phyloP scores from a whole-genome alignment of 1,140 invertebrate species.

The Drosophila nigromelanica region DNA sequence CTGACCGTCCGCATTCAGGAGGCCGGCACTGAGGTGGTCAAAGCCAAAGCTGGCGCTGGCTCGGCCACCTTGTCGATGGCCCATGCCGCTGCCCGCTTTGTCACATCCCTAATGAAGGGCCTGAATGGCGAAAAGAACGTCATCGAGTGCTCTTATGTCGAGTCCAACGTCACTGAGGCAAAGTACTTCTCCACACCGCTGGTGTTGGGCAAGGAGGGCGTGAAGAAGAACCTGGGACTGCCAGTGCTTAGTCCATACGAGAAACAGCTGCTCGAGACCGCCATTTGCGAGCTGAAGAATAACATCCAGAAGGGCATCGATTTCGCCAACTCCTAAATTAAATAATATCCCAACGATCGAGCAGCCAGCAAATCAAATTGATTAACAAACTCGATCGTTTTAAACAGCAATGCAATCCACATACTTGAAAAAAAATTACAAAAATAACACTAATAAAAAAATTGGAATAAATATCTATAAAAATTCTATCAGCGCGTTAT shows the following conservation, averaged over 20 bases:
- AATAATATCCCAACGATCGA: neutral
- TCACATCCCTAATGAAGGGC: conserved; percentile 91
- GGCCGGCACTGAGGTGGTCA: conserved; percentile 99
- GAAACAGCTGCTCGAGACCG: conserved; percentile 92
- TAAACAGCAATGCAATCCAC: too few relatives aligned
- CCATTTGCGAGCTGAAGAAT: conserved; percentile 96
- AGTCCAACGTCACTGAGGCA: conserved; percentile 94
- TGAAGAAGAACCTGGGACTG: conserved; percentile 97
- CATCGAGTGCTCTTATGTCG: conserved; percentile 97
- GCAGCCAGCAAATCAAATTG: conserved; percentile 24
- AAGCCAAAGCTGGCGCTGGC: conserved; percentile 99
- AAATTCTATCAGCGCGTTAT: too few relatives aligned
- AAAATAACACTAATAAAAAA: too few relatives aligned
- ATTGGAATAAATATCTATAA: too few relatives aligned
- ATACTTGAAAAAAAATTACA: too few relatives aligned
- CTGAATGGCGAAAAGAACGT: conserved; percentile 95
- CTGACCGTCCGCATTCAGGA: conserved; percentile 96
- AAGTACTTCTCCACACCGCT: conserved; percentile 98
- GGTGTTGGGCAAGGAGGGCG: conserved; percentile 94
- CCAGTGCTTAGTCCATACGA: conserved; percentile 95
- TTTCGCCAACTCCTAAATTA: conserved; percentile 87
- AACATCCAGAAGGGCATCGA: conserved; percentile 98
- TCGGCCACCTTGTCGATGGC: conserved; percentile 99
- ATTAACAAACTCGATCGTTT: too few relatives aligned
- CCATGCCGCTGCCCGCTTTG: conserved; percentile 97